Conservation (phyloP, 2,888 invertebrate genomes). For the Eupithecia subumbrata region DNA sequence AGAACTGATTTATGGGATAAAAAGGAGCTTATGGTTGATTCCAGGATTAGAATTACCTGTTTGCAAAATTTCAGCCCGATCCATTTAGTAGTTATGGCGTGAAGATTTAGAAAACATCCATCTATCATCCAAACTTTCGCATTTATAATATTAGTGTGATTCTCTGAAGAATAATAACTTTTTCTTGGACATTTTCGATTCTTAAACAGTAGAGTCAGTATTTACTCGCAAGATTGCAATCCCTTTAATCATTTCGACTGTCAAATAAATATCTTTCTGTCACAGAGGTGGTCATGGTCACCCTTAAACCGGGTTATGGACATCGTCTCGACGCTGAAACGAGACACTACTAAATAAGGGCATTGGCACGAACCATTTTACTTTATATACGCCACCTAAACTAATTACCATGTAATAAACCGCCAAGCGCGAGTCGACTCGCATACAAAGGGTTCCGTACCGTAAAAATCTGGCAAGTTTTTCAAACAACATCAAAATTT, state of each 20-base stretch:
- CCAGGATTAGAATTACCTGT: no score
- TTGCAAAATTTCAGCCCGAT: no score
- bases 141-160: no score
- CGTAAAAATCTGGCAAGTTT: no score
- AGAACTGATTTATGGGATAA: no score
- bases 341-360: conserved; percentile 56
- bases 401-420: conserved; percentile 47
- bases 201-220: not conserved
- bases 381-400: conserved; percentile 52
- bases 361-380: conserved; percentile 54
- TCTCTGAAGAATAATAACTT: not conserved
- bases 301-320: conserved; percentile 40
- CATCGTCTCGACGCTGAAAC: conserved; percentile 56
- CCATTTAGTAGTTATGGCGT: no score
- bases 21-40: no score
- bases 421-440: no score
- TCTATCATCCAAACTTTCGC: no score
- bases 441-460: no score
- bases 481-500: no score
- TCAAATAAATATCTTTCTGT: conserved; percentile 35
- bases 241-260: conserved; percentile 23
- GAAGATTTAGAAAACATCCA: no score
- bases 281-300: conserved; percentile 40
- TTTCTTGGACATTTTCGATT: not conserved
- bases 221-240: not conserved